These are phyloP conservation scores for Globodera rostochiensis DNA, from an alignment of 1,140 invertebrate species.

Conservation along the genomic window DNA sequence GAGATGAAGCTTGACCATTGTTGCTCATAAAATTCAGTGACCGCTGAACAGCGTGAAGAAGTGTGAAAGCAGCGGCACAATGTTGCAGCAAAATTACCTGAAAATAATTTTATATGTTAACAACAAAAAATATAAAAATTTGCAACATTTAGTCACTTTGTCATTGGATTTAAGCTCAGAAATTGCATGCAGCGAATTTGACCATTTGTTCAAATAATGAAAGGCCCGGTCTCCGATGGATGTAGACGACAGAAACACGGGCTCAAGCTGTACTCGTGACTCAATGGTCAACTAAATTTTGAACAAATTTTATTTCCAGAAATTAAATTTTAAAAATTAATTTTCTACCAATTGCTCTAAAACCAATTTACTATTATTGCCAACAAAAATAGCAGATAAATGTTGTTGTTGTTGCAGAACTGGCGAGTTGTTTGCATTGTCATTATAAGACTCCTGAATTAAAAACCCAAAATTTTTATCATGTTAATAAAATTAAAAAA, in stretches of 20 bases:
- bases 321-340: background rate
- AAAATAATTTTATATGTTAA: background rate
- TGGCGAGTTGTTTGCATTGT: background rate
- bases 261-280: background rate
- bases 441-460: too few relatives aligned
- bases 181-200: constrained; percentile 2
- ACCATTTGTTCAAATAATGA: constrained; percentile 8
- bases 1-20: background rate
- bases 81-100: constrained; percentile 6
- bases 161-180: constrained; percentile 10
- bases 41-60: constrained; percentile 1
- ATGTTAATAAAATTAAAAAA: too few relatives aligned
- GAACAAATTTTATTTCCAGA: background rate
- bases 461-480: too few relatives aligned
- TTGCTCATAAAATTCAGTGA: background rate
- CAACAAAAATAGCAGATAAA: background rate
- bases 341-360: background rate
- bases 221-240: constrained; percentile 1
- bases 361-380: background rate
- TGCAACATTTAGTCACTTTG: background rate
- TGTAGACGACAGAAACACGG: background rate
- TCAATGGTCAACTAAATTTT: constrained; percentile 8
- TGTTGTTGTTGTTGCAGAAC: background rate
- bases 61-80: constrained; percentile 3
- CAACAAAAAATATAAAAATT: too few relatives aligned